Evolutionary conservation across 2,888 invertebrate genomes (phyloP), one percentile per base, ranked within the genome.

Genomic region (Blera fallax): DNA sequence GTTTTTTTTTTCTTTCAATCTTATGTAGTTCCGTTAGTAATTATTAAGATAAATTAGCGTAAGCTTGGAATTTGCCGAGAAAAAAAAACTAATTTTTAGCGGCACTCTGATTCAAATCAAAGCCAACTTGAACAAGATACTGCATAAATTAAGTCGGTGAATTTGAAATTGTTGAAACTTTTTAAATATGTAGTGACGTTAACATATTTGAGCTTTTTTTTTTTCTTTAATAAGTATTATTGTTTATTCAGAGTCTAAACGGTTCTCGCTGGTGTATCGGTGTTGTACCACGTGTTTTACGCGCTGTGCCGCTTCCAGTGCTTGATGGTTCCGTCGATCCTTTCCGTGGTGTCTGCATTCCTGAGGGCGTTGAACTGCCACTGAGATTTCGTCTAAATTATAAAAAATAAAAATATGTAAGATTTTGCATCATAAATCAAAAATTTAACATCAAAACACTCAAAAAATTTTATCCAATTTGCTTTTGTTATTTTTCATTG

Each of bases 241-340:
- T 83, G 64, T 45, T 50, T 21, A 62, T 77, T 85, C 95, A 96
- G 88, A 96, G 94, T 93, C 95, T 94, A 93, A 96, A 96, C 89
- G 96, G 96, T 93, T 95, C 95, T 90, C 95, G 94, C 92, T 92
- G 92, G 81, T 91, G 91, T 34, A 91, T 91, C 58, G 92, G 92
- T 72, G 92, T 92, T 60, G 91, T 90, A 27, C 92, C 92, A 29
- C 92, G 91, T 54, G 91, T 89, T 88, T 91, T 91, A 74, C 92
- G 89, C 60, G 91, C 89, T 24, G 90, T 90, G 56, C 90, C 90
- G 83, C 90, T 90, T 78, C 90, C 89, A 29, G 91, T 90, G 37
- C 74, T 29, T 65, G 87, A 27, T 79, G 88, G 74, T 7, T 92
- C 92, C 27, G 90, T 90, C 62, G 92, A 92, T 84, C 90, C 89